Percentiles rank a stretch among this genome's conserved stretches.
phyloP scores from a whole-genome alignment of 2,113 vertebrate species.

The Ondatra zibethicus region DNA sequence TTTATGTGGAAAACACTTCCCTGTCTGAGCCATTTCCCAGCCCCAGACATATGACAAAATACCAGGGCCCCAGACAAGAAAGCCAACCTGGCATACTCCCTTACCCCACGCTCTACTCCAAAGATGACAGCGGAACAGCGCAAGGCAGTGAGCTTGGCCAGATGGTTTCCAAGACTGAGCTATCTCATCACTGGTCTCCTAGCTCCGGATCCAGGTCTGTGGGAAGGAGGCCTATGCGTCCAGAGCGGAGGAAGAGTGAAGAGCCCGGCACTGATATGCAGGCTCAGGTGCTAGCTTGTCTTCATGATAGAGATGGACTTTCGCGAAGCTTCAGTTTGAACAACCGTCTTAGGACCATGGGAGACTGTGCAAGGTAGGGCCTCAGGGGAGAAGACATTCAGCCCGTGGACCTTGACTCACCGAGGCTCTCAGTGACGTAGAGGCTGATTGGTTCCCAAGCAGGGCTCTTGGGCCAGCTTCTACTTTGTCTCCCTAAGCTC shows the following conservation, averaged over 20 bases:
- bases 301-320: neutral
- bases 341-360: neutral
- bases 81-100: neutral
- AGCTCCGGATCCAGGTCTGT: neutral
- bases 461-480: neutral
- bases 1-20: neutral
- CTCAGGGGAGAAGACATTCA: neutral
- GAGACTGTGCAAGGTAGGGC: neutral
- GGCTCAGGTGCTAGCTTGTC: neutral
- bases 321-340: neutral
- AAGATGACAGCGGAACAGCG: neutral
- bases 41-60: neutral
- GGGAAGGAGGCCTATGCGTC: neutral
- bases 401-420: neutral
- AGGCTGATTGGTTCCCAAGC: neutral
- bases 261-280: neutral
- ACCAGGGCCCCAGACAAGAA: neutral
- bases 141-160: neutral
- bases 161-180: neutral
- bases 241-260: conserved; percentile 1
- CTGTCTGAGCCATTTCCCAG: neutral
- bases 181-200: neutral
- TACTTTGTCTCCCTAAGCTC: neutral
- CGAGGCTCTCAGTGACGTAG: neutral
- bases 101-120: neutral